These are phyloP conservation scores for Apis cerana DNA, from an alignment of 1,140 invertebrate species.

Conservation along the genomic window DNA sequence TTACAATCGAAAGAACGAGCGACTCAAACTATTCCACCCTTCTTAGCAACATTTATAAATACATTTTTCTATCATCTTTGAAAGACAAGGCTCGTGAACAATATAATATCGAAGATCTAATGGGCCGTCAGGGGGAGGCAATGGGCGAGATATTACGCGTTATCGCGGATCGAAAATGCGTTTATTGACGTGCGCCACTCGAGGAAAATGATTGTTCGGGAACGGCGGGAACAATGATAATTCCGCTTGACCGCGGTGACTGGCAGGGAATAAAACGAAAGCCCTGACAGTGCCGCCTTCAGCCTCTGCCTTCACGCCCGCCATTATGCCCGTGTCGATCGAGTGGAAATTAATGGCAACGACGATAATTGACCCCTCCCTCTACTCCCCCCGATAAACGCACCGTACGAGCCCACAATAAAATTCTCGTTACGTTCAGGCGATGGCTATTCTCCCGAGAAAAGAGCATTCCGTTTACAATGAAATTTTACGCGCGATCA, in stretches of 20 bases:
- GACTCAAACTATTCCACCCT: too few relatives aligned
- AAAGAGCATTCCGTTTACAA: constrained; percentile 39
- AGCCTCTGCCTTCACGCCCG: not conserved
- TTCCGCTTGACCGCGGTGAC: constrained; percentile 25
- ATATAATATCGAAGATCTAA: too few relatives aligned
- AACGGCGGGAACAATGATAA: constrained; percentile 45
- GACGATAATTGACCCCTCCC: constrained; percentile 28
- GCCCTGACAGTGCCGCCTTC: constrained; percentile 14
- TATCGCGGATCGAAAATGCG: constrained; percentile 33
- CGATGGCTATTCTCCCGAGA: constrained; percentile 20
- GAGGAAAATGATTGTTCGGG: constrained; percentile 49
- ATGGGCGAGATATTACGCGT: constrained; percentile 4
- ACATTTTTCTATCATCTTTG: too few relatives aligned
- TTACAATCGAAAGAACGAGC: too few relatives aligned
- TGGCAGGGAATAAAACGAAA: constrained; percentile 44
- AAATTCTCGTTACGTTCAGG: constrained; percentile 26
- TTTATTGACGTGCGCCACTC: constrained; percentile 46
- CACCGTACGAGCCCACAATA: constrained; percentile 1
- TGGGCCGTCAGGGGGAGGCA: not conserved
- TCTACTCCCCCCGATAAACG: constrained; percentile 28
- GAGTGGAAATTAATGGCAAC: constrained; percentile 49
- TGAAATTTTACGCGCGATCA: constrained; percentile 28
- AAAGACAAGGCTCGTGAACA: too few relatives aligned
- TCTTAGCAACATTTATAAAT: too few relatives aligned
- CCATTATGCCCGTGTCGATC: constrained; percentile 40